Conservation (phyloP, 1,140 invertebrate species). For the Diorhabda carinulata region DNA sequence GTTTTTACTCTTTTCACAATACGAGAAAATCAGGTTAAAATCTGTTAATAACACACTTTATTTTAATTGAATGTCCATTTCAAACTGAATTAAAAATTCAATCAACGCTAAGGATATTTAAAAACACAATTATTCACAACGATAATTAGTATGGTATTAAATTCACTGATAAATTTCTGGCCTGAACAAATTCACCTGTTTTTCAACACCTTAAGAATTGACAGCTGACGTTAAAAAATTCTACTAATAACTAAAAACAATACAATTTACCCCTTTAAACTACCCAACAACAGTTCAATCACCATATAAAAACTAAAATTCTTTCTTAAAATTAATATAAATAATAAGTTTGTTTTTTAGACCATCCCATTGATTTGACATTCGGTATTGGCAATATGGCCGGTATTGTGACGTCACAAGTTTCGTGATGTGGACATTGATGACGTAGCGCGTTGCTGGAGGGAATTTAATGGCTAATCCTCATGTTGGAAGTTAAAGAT, state of each 20-base stretch:
- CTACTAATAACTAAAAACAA: background rate
- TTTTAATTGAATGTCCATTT: constrained; percentile 17
- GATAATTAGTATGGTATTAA: no score
- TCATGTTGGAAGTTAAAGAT: background rate
- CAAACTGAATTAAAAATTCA: background rate
- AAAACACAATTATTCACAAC: no score
- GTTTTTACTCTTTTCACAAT: constrained; percentile 28
- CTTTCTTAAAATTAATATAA: constrained; percentile 4
- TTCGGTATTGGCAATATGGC: constrained; percentile 32
- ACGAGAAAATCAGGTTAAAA: constrained; percentile 30
- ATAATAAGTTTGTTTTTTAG: constrained; percentile 23
- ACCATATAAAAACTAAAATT: constrained; percentile 1
- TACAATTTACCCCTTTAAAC: background rate
- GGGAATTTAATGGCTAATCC: background rate
- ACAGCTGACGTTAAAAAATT: constrained; percentile 22
- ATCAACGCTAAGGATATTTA: no score
- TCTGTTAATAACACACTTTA: constrained; percentile 29
- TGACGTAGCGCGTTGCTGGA: background rate
- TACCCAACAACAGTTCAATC: constrained; percentile 1
- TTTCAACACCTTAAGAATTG: constrained; percentile 27
- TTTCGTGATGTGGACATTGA: constrained; percentile 7
- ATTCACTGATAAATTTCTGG: background rate
- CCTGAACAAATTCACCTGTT: constrained; percentile 30
- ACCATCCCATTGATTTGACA: constrained; percentile 32
- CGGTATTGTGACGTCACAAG: constrained; percentile 28